Evolutionary conservation across 2,113 vertebrate species (phyloP), one percentile per base, ranked within the genome.

Genomic region (Brienomyrus longianalis): DNA sequence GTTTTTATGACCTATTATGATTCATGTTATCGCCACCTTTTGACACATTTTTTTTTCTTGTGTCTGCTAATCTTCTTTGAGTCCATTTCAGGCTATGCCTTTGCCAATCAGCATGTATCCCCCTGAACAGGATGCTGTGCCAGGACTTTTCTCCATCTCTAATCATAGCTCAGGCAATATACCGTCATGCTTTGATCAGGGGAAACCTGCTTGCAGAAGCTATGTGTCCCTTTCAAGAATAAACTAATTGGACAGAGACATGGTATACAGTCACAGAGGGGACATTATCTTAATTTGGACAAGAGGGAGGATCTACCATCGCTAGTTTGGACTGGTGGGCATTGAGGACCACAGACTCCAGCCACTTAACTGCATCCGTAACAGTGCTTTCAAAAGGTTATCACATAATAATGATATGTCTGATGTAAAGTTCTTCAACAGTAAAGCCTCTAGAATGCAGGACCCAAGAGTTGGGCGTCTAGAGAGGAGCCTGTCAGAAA

Each of bases 11-110:
- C n/a, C 27, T 87, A 51, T 31, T 86, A 35, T 86, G 48, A 86
- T 88, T 62, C 52, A 62, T 56, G n/a, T 88, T 88, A 86, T 86
- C 50, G 17, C 85, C 31, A 52, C 51, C 48, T 54, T 86, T 27
- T 1, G 19, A n/a, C 3, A 10, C 48, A 62, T 27, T 86, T 27
- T 45, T 87, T 87, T 84, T 84, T 19, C 23, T 54, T 87, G 84
- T 86, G 45, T 27, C 84, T 13, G 11, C 39, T 27, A 39, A 87
- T 87, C n/a, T 87, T 31, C 86, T 56, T 87, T 11, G 51, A 54
- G 50, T 66, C n/a, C 59, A 59, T 56, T 5, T 87, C 50, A 56
- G 27, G 27, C 52, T 39, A 3, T 10, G 17, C 27, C 27, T 88
- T 50, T 50, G 35, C 54, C 86, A 59, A 19, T 59, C 54, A 59